These are phyloP conservation scores for Cancer borealis DNA, from an alignment of 2,888 invertebrate genomes.

Conservation along the genomic window DNA sequence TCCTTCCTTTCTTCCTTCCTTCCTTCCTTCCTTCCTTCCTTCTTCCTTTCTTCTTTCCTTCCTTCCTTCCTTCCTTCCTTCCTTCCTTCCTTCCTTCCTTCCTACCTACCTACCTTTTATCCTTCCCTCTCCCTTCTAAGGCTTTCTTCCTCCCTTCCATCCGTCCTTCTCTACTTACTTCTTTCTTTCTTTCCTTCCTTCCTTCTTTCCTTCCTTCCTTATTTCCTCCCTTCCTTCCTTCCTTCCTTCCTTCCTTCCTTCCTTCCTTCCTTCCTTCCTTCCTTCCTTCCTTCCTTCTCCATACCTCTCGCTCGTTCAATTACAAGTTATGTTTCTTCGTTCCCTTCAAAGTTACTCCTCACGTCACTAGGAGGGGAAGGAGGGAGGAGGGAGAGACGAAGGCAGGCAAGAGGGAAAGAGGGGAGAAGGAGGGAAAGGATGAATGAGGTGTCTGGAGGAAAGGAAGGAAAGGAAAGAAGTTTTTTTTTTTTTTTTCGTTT, in stretches of 20 bases:
- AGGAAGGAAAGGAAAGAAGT: too few species aligned
- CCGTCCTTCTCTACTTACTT: background rate
- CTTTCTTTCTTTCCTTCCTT: background rate
- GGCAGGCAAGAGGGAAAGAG: background rate
- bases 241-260: background rate
- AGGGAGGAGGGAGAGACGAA: background rate
- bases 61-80: background rate
- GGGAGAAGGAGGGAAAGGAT: background rate
- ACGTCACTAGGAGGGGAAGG: constrained; percentile 1
- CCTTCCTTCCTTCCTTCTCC: background rate
- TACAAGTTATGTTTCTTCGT: background rate
- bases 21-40: too few species aligned
- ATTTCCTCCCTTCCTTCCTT: too few species aligned
- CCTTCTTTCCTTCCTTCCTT: background rate
- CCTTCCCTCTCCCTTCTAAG: background rate
- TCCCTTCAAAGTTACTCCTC: background rate
- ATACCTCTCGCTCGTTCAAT: background rate
- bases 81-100: background rate
- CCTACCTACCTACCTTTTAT: background rate
- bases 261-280: background rate
- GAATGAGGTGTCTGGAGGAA: background rate
- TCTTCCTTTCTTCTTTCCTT: too few species aligned
- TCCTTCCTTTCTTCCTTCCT: too few species aligned
- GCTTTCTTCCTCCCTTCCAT: background rate
- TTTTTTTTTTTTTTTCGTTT: too few species aligned